Base-by-base conservation (phyloP, 2,888 invertebrate genomes). In the Acrocera orbiculus region DNA sequence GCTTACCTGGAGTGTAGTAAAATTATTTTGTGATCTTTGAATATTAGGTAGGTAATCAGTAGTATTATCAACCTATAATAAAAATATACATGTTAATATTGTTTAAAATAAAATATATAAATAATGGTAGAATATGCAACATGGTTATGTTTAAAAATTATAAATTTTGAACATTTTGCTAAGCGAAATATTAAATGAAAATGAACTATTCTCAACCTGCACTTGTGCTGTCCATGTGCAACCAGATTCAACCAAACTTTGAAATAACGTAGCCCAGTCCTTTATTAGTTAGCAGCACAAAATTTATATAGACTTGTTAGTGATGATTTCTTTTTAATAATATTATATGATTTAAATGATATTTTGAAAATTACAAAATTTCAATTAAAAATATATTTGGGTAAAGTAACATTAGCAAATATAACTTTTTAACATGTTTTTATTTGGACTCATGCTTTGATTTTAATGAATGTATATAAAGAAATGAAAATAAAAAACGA, bases 241-340 rank as follows among this genome's bases (percentile, higher is more conserved):
- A 64, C 77, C 78, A 54, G 77, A 76, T 66, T 79, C 80, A 67
- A 79, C 73, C 63, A 80, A 74, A 64, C 77, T 77, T 69, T 79
- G 78, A 66, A 80, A 76, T 70, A 80, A 65, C 69, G 79, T 78
- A 67, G 76, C 77, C 79, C 79, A 80, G 68, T 79, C 80, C 80
- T 80, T 66, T 62, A 61, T 62, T 60, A 61, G 31, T 27, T 28
- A 35, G 42, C 42, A 42, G 39, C 40, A 40, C 38, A 39, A 39
- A 41, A 39, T 37, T 40, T 31, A 36, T 36, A 39, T 16, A 35
- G 29, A 27, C 17, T 13, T 16, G 26, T 32, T 32, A 32, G 24
- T 32, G 25, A 25, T 32, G 7, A 17, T 10, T n/a, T 32, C 14
- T 32, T 15, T 16, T 16, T 26, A 32, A 30, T 14, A 32, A 25